Percentiles rank a stretch among this genome's conserved stretches.
Conservation (phyloP, 1,140 invertebrate species). For the Apis dorsata region DNA sequence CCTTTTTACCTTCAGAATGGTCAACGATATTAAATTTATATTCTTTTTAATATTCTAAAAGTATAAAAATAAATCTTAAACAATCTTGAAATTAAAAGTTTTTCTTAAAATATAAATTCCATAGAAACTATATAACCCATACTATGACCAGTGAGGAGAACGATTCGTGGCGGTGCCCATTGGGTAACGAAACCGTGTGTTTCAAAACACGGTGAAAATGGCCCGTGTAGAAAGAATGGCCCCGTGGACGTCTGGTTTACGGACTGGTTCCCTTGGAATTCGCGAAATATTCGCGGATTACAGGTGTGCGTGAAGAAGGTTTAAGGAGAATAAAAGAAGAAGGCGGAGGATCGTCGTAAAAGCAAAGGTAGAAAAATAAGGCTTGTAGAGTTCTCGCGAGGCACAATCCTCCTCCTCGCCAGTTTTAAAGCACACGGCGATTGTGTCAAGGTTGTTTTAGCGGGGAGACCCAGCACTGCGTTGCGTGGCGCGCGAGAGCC, state of each 20-base stretch:
- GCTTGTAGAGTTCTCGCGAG: slow-evolving; percentile 31
- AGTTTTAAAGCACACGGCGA: slow-evolving; percentile 54
- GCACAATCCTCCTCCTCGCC: slow-evolving; percentile 34
- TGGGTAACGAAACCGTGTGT: slow-evolving; percentile 6
- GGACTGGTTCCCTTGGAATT: not conserved
- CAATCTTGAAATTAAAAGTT: too few relatives aligned
- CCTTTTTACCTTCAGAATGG: too few relatives aligned
- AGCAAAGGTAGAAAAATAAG: slow-evolving; percentile 16
- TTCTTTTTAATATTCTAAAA: too few relatives aligned
- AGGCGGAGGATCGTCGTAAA: not conserved
- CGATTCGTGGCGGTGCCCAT: not conserved
- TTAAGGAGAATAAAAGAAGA: too few relatives aligned
- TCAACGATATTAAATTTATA: too few relatives aligned
- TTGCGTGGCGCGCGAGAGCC: slow-evolving; percentile 59
- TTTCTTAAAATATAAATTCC: too few relatives aligned
- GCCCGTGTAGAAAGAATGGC: not conserved
- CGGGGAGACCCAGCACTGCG: slow-evolving; percentile 29
- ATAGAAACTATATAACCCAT: too few relatives aligned
- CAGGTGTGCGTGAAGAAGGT: not conserved
- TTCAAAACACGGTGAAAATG: slow-evolving; percentile 14
- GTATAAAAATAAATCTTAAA: too few relatives aligned
- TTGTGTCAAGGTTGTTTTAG: slow-evolving; percentile 71
- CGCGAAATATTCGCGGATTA: not conserved
- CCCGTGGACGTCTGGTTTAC: too few relatives aligned
- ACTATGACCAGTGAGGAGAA: not conserved